A percentile compares a stretch with the other conserved stretches of the same genome.
phyloP scores from a whole-genome alignment of 2,113 vertebrate genomes.

The Gobio gobio region DNA sequence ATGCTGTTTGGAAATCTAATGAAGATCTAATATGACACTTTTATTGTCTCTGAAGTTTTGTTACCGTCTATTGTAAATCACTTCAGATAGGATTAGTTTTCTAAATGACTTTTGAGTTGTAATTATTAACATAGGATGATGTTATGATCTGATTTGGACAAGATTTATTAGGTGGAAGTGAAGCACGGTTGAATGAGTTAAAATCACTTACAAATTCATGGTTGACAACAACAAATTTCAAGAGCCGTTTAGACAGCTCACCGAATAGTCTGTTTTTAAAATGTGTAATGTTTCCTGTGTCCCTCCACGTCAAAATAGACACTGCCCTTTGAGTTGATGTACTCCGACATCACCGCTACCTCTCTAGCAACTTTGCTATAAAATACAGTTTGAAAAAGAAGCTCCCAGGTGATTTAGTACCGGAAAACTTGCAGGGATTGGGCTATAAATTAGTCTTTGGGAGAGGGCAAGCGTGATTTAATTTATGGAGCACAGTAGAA shows the following conservation, averaged over 20 bases:
- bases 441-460: conserved; percentile 59
- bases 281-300: conserved; percentile 6
- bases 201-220: background rate
- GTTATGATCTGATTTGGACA: background rate
- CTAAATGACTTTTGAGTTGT: background rate
- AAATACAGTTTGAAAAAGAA: conserved; percentile 36
- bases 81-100: background rate
- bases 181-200: background rate
- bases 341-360: background rate
- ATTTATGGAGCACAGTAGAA: conserved; percentile 59
- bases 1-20: background rate
- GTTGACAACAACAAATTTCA: background rate
- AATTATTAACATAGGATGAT: background rate
- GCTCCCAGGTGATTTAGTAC: conserved; percentile 61
- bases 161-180: background rate
- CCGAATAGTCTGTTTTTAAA: background rate
- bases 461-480: conserved; percentile 48
- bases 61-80: background rate
- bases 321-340: conserved; percentile 33
- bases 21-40: background rate
- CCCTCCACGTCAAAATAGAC: background rate
- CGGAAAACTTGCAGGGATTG: conserved; percentile 58
- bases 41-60: background rate
- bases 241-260: background rate
- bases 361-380: conserved; percentile 36